Conservation (phyloP, 2,113 vertebrate genomes). For the Benitochromis conjunctus region DNA sequence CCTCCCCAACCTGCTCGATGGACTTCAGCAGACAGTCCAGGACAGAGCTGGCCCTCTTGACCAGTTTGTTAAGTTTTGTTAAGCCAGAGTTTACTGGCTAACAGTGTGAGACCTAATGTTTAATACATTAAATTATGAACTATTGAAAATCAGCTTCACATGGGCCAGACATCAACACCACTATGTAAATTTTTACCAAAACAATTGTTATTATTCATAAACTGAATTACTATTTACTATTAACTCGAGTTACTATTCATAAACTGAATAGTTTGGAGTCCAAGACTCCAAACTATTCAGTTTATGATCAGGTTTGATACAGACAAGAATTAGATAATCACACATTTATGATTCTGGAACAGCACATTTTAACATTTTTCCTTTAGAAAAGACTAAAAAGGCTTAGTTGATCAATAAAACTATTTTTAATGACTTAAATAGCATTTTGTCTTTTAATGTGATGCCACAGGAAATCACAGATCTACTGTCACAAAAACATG, state of each 20-base stretch:
- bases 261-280: too few relatives aligned
- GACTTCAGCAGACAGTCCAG: too few relatives aligned
- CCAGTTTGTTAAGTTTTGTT: too few relatives aligned
- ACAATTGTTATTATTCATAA: too few relatives aligned
- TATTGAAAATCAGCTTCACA: neutral
- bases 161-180: neutral
- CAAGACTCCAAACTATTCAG: neutral
- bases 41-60: too few relatives aligned
- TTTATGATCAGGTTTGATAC: neutral
- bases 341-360: neutral
- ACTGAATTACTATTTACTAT: too few relatives aligned
- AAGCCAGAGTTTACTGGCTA: neutral
- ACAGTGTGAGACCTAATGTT: rapidly evolving
- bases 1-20: too few relatives aligned
- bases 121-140: neutral
- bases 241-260: too few relatives aligned
- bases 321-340: neutral
- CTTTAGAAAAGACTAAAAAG: neutral
- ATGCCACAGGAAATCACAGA: neutral
- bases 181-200: neutral
- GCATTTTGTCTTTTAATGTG: neutral
- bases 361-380: neutral
- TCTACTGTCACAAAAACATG: neutral
- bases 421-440: neutral
- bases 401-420: neutral